A percentile compares a stretch with the other conserved stretches of the same genome.
These are phyloP conservation scores for Cliona cf. orientalis DNA, from an alignment of 37 sponge, comb jelly and placozoan genomes.

Conservation along the genomic window DNA sequence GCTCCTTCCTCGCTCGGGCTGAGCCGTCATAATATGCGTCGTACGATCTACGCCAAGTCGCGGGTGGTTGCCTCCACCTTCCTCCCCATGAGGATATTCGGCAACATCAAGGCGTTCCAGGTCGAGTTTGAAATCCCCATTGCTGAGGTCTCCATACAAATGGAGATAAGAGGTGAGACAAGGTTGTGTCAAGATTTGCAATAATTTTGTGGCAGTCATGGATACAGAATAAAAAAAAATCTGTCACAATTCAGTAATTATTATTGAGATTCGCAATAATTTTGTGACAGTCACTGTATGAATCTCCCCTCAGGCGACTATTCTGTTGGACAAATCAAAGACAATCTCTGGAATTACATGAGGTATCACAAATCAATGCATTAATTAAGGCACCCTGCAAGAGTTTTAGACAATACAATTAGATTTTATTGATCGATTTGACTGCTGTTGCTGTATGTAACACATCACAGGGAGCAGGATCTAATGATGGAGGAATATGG, in stretches of 20 bases:
- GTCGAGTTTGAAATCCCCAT: constrained; percentile 49
- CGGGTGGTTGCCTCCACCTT: constrained; percentile 10
- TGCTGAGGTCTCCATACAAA: constrained; percentile 26
- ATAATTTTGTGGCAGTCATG: background rate
- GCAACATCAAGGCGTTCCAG: constrained; percentile 53
- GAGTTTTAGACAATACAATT: background rate
- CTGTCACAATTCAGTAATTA: too few relatives aligned
- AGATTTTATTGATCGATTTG: background rate
- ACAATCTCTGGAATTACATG: constrained; percentile 56
- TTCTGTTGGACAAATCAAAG: constrained; percentile 79
- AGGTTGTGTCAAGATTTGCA: background rate
- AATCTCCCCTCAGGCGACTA: constrained; percentile 40
- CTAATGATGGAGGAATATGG: constrained; percentile 24
- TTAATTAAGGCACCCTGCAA: background rate
- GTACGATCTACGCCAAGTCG: constrained; percentile 40
- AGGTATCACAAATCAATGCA: constrained; percentile 3
- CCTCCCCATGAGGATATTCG: constrained; percentile 29
- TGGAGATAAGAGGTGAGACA: constrained; percentile 51
- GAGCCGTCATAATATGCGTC: background rate
- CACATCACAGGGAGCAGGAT: constrained; percentile 31
- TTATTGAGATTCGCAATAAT: too few relatives aligned
- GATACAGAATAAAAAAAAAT: too few relatives aligned
- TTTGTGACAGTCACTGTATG: background rate
- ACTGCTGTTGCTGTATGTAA: background rate
- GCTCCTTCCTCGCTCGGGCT: constrained; percentile 7